These are phyloP conservation scores for Lepus townsendii DNA, from an alignment of 2,797 vertebrate species.

Conservation along the genomic window DNA sequence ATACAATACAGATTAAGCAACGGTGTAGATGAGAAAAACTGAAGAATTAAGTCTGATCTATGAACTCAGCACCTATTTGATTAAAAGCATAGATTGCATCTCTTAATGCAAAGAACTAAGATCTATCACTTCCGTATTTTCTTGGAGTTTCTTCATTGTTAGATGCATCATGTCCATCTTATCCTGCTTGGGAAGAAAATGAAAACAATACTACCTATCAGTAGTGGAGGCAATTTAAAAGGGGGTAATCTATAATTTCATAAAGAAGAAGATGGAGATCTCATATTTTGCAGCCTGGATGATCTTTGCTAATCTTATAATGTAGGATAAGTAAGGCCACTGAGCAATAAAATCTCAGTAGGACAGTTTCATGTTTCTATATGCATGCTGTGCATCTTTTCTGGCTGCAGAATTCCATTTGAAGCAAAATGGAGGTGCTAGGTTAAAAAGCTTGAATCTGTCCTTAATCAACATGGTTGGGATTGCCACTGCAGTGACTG, in stretches of 20 bases:
- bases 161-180: background rate
- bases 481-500: background rate
- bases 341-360: constrained; percentile 59
- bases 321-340: constrained; percentile 23
- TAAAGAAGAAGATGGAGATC: background rate
- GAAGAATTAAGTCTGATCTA: background rate
- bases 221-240: constrained; percentile 11
- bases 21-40: background rate
- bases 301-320: constrained; percentile 52
- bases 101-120: background rate
- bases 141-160: background rate
- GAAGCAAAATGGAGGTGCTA: constrained; percentile 28
- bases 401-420: constrained; percentile 44
- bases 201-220: background rate
- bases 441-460: constrained; percentile 50
- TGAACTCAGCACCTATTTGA: background rate
- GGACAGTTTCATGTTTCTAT: background rate
- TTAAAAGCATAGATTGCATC: background rate
- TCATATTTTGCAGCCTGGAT: constrained; percentile 52
- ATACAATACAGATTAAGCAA: background rate
- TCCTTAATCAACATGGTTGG: constrained; percentile 39
- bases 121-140: background rate
- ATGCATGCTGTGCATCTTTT: constrained; percentile 51
- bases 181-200: background rate
- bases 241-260: constrained; percentile 31